Conservation (phyloP, 92 coral and sea anemone genomes). For the Epizoanthus illoricatus region DNA sequence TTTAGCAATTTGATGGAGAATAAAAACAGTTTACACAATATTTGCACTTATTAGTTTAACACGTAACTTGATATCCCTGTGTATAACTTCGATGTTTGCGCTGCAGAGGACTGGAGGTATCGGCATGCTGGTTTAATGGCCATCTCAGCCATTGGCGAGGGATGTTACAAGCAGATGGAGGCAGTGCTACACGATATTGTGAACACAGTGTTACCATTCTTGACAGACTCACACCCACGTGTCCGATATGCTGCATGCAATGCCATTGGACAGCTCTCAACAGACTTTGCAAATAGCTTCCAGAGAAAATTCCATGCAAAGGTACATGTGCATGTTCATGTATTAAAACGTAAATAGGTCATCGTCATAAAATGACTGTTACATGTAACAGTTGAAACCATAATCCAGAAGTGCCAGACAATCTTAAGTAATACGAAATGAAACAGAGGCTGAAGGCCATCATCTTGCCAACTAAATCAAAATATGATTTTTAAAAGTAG, state of each 20-base stretch:
- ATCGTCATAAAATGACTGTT: too few species aligned
- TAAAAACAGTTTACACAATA: too few species aligned
- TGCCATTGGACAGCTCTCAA: slow-evolving; percentile 98
- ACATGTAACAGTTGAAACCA: too few species aligned
- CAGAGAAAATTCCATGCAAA: slow-evolving; percentile 90
- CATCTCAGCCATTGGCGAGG: slow-evolving; percentile 96
- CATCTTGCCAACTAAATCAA: too few species aligned
- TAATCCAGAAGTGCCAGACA: too few species aligned
- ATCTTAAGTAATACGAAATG: too few species aligned
- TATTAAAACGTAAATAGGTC: background rate
- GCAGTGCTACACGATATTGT: slow-evolving; percentile 71
- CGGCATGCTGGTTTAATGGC: slow-evolving; percentile 99
- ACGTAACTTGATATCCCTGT: background rate
- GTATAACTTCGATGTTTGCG: background rate
- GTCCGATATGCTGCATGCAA: slow-evolving; percentile 98
- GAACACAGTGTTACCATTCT: slow-evolving; percentile 82
- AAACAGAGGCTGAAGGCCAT: too few species aligned
- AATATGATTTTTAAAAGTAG: too few species aligned
- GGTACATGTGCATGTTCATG: slow-evolving; percentile 44
- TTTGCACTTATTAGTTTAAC: too few species aligned
- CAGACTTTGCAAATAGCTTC: slow-evolving; percentile 95
- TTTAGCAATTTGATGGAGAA: too few species aligned
- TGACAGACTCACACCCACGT: slow-evolving; percentile 86
- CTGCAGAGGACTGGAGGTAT: slow-evolving; percentile 93
- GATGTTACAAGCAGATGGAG: slow-evolving; percentile 97